Percentiles rank a stretch among this genome's conserved stretches.
phyloP scores from a whole-genome alignment of 2,113 vertebrate species.

The Brachypteracias leptosomus region DNA sequence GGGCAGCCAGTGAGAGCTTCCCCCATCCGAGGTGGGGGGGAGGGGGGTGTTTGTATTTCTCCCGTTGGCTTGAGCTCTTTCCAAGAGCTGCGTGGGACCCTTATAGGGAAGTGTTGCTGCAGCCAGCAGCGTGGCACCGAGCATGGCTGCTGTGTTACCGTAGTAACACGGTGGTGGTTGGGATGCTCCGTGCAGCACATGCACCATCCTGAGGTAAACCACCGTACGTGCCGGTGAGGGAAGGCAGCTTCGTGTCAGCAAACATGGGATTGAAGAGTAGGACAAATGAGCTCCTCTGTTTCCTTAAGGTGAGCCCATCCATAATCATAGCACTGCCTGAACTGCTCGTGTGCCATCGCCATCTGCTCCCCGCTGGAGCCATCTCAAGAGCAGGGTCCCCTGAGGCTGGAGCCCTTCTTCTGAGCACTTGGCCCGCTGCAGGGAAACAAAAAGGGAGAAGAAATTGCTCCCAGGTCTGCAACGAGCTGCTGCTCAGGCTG shows the following conservation, averaged over 20 bases:
- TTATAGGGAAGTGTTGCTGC: background rate
- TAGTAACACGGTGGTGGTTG: background rate
- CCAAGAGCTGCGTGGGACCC: background rate
- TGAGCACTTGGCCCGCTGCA: background rate
- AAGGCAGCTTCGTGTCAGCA: background rate
- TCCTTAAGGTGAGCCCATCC: conserved; percentile 25
- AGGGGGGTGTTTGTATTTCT: background rate
- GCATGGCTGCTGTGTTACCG: background rate
- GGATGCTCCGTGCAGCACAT: background rate
- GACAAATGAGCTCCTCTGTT: conserved; percentile 47
- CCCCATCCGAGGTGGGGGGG: background rate
- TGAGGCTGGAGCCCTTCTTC: background rate
- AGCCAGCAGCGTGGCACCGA: background rate
- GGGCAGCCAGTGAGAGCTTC: background rate
- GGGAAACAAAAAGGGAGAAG: background rate
- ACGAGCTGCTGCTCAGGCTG: background rate
- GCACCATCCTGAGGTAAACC: background rate
- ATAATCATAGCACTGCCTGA: background rate
- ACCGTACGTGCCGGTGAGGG: rapidly evolving
- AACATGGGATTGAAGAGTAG: background rate
- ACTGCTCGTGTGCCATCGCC: background rate
- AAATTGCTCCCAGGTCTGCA: background rate
- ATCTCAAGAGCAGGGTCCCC: background rate
- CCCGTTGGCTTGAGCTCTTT: background rate
- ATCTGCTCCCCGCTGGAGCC: conserved; percentile 15